phyloP scores from a whole-genome alignment of 2,888 invertebrate genomes.

The Spatulosminthurus flaviceps region DNA sequence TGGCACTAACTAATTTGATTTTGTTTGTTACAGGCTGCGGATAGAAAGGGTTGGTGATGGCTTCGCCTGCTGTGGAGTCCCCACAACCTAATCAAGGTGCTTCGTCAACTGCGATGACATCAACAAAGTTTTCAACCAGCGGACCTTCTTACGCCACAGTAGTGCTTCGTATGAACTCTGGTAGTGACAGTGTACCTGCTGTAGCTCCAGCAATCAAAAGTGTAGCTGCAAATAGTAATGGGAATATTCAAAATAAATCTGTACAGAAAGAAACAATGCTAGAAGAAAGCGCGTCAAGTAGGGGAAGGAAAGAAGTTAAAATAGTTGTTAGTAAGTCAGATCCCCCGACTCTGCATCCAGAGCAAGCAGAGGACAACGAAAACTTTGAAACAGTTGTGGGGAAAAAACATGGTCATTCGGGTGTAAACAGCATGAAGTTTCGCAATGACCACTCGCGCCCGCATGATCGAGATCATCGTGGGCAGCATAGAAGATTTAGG shows the following conservation, averaged over 20 bases:
- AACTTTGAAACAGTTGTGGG: constrained; percentile 40
- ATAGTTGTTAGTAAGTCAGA: background rate
- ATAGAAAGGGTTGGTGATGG: constrained; percentile 18
- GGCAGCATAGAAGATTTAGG: constrained; percentile 26
- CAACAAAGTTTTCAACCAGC: background rate
- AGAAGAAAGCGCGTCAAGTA: background rate
- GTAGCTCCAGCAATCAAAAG: background rate
- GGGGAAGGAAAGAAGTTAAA: background rate
- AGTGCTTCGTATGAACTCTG: constrained; percentile 30
- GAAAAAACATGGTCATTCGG: constrained; percentile 25
- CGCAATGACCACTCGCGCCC: background rate
- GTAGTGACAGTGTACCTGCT: background rate
- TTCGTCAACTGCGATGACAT: constrained; percentile 16
- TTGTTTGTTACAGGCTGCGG: background rate
- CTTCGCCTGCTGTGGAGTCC: constrained; percentile 19
- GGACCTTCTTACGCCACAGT: constrained; percentile 34
- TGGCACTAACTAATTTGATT: too few relatives aligned
- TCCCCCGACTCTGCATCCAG: background rate
- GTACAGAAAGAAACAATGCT: background rate
- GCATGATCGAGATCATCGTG: background rate
- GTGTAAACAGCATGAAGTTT: constrained; percentile 31
- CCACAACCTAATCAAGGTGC: constrained; percentile 18
- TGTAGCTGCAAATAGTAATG: background rate
- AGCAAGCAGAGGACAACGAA: constrained; percentile 17
- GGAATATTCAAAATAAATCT: background rate